A percentile compares a stretch with the other conserved stretches of the same genome.
Conservation (phyloP, 64 coral and sea anemone species). For the Astreopora myriophthalma region DNA sequence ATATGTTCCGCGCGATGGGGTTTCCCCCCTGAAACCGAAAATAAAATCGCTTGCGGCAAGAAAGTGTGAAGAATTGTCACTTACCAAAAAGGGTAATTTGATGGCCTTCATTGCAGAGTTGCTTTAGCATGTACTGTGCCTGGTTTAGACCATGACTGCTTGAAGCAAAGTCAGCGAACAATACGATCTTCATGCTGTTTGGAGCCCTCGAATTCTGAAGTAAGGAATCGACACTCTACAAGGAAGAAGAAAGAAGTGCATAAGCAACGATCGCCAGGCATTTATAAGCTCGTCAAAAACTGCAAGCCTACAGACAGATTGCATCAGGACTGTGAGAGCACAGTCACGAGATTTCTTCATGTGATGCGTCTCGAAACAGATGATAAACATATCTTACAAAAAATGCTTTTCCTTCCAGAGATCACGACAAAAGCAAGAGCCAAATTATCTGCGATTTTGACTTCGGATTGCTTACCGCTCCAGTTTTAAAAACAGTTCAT, state of each 20-base stretch:
- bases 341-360: background rate
- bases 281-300: background rate
- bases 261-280: background rate
- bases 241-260: background rate
- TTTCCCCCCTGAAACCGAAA: background rate
- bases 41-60: background rate
- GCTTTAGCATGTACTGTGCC: slow-evolving; percentile 87
- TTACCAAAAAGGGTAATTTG: slow-evolving; percentile 90
- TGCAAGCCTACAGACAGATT: background rate
- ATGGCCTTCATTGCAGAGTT: slow-evolving; percentile 88
- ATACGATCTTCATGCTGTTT: slow-evolving; percentile 87
- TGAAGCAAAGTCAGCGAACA: slow-evolving; percentile 85
- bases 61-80: background rate
- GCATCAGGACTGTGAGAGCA: background rate
- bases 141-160: slow-evolving; percentile 84
- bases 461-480: background rate
- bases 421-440: background rate
- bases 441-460: background rate
- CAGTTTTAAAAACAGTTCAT: background rate
- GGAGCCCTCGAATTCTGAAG: background rate
- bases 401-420: background rate
- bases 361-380: too few species aligned
- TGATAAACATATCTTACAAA: too few species aligned
- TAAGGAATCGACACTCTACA: background rate
- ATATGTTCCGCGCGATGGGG: background rate